Evolutionary conservation across 1,140 invertebrate genomes (phyloP).

Genomic region (Bombus haemorrhoidalis): DNA sequence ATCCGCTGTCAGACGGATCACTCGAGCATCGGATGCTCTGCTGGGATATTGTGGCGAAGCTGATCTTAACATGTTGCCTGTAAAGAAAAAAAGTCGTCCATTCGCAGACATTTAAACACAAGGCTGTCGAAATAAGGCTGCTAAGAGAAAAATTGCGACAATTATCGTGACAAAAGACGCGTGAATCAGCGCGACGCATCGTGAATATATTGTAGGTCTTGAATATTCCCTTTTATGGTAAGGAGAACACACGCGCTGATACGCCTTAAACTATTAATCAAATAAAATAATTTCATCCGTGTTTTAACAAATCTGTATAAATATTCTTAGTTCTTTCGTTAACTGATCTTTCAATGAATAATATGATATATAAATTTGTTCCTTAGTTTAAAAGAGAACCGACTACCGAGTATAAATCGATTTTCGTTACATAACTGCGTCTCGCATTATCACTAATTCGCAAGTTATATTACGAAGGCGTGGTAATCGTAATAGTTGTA

Average conservation of each 20-base stretch:
- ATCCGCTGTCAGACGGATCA: constrained; percentile 76
- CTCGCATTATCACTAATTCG: constrained; percentile 23
- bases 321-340: too few species aligned
- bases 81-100: not conserved
- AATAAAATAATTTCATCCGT: too few species aligned
- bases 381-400: not conserved
- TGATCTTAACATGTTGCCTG: constrained; percentile 76
- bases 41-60: constrained; percentile 66
- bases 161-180: constrained; percentile 58
- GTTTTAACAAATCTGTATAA: too few species aligned
- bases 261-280: not conserved
- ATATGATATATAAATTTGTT: too few species aligned
- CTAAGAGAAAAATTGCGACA: constrained; percentile 28
- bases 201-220: constrained; percentile 45
- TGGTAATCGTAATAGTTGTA: constrained; percentile 37
- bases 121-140: not conserved
- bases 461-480: constrained; percentile 1
- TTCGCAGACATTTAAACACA: not conserved
- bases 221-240: constrained; percentile 52
- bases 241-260: constrained; percentile 9
- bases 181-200: constrained; percentile 58
- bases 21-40: constrained; percentile 39
- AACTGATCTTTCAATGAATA: too few species aligned
- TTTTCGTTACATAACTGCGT: constrained; percentile 42
- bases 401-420: constrained; percentile 10